These are phyloP conservation scores for Aricia agestis DNA, from an alignment of 1,140 invertebrate species.

Conservation along the genomic window DNA sequence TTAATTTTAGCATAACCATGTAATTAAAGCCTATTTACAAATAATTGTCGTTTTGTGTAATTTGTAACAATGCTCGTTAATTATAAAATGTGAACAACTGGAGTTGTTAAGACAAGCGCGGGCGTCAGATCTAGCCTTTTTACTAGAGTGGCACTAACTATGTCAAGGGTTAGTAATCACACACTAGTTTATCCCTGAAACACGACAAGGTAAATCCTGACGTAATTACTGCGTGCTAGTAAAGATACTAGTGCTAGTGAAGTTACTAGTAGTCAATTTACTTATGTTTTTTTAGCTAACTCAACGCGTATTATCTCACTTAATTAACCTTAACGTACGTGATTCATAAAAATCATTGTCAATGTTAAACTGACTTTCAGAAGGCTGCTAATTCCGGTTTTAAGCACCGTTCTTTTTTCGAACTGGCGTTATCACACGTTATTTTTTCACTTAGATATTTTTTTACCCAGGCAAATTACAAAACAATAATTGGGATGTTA, in stretches of 20 bases:
- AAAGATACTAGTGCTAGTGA: not conserved
- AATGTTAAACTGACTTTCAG: not conserved
- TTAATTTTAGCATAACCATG: no score
- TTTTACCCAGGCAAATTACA: not conserved
- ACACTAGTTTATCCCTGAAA: slow-evolving; percentile 59
- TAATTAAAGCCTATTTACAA: no score
- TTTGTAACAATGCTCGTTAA: not conserved
- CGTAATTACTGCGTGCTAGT: slow-evolving; percentile 13
- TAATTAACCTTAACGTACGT: not conserved
- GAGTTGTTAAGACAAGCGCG: slow-evolving; percentile 26
- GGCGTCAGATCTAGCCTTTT: slow-evolving; percentile 61
- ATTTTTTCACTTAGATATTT: not conserved
- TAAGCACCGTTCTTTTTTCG: no score
- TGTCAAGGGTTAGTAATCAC: slow-evolving; percentile 71
- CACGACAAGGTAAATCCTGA: slow-evolving; percentile 32
- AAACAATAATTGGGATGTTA: no score
- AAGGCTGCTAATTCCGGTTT: not conserved
- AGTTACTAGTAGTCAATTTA: not conserved
- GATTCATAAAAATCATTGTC: not conserved
- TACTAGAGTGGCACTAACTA: slow-evolving; percentile 61
- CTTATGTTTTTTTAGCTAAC: not conserved
- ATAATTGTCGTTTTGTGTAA: not conserved
- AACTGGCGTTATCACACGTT: not conserved
- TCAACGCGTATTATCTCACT: not conserved
- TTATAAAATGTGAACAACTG: not conserved